Evolutionary conservation across 2,888 invertebrate genomes (phyloP).

Genomic region (Himalopsyche kuldschensis): DNA sequence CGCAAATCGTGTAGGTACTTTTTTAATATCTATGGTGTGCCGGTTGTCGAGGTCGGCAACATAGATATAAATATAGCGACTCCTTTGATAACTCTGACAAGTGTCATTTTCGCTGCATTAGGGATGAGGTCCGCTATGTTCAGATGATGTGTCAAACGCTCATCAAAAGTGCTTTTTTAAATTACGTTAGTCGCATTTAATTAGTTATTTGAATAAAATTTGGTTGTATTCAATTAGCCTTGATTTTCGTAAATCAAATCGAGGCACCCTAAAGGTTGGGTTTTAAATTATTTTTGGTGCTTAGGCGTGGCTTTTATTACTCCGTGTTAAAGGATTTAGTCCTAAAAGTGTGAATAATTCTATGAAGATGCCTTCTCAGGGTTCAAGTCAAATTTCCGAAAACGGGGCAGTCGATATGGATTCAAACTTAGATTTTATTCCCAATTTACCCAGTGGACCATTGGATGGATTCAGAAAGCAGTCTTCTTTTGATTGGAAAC

Average conservation of each 20-base stretch:
- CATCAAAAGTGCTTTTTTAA: not conserved
- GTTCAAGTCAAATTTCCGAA: not conserved
- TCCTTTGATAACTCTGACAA: not conserved
- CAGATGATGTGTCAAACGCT: constrained; percentile 4
- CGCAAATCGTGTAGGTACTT: not conserved
- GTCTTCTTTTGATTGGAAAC: constrained; percentile 86
- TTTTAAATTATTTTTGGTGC: constrained; percentile 27
- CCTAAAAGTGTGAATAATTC: not conserved
- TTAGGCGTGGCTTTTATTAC: constrained; percentile 33
- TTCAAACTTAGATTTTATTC: constrained; percentile 59
- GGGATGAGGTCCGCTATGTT: not conserved
- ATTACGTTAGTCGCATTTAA: not conserved
- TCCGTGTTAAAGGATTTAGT: not conserved
- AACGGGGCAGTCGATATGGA: constrained; percentile 45
- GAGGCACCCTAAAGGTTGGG: constrained; percentile 18
- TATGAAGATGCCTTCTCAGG: constrained; percentile 6
- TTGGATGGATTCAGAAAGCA: constrained; percentile 76
- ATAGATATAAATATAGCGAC: not conserved
- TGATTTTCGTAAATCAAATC: not conserved
- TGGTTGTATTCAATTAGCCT: not conserved
- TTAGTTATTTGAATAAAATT: not conserved
- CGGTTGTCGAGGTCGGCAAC: not conserved
- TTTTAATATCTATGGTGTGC: not conserved
- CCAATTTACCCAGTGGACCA: constrained; percentile 73
- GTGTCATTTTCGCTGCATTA: not conserved